Evolutionary conservation across 2,113 vertebrate species (phyloP).

Genomic region (Rynchops niger): DNA sequence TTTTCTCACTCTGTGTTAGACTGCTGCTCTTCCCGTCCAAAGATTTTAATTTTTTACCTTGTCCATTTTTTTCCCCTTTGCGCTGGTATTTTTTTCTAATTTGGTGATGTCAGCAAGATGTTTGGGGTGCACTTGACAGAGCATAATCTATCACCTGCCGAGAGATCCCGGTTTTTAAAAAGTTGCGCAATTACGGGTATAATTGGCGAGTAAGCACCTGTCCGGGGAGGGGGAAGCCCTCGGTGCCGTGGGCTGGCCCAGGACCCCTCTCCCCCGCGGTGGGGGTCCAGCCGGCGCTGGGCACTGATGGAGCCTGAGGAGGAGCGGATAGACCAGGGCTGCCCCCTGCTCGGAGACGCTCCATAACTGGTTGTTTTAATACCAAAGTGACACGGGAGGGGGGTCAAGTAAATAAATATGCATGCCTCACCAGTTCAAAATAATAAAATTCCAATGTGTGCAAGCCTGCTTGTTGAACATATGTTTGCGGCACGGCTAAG

Average conservation of each 20-base stretch:
- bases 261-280: not conserved
- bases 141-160: not conserved
- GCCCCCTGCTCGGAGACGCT: conserved; percentile 66
- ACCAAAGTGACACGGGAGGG: conserved; percentile 77
- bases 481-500: conserved; percentile 98
- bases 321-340: conserved; percentile 35
- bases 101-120: not conserved
- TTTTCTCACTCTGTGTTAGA: not conserved
- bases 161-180: not conserved
- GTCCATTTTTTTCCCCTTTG: not conserved
- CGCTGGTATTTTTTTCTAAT: not conserved
- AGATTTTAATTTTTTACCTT: conserved; percentile 20
- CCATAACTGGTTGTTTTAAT: conserved; percentile 75
- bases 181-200: not conserved
- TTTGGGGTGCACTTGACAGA: conserved; percentile 1
- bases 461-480: conserved; percentile 99
- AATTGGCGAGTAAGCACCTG: not conserved
- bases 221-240: not conserved
- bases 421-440: conserved; percentile 93
- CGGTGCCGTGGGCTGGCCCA: not conserved
- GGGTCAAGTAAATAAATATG: conserved; percentile 95
- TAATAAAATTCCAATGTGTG: conserved; percentile 97
- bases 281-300: not conserved
- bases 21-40: not conserved
- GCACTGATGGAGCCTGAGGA: conserved; percentile 26